Base-by-base conservation (phyloP, 1,140 invertebrate species). In the Lepidurus couesii region DNA sequence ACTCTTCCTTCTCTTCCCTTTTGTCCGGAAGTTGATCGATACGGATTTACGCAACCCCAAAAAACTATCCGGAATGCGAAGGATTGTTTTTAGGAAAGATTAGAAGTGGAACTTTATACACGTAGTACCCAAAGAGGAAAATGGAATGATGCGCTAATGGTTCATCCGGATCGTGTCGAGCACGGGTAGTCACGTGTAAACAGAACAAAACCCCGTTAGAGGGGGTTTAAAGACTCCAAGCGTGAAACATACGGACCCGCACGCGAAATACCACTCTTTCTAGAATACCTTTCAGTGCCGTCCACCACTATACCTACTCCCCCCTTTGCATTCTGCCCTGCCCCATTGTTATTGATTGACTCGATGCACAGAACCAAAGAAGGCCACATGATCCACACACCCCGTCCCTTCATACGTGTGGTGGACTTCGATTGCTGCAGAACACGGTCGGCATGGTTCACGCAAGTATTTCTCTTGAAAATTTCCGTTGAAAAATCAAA, bases 211-310 rank as follows among this genome's bases (percentile, higher is more conserved):
- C 21, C 34, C 34, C 34, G 34, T 34, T 34, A 34, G 34, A 34
- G 34, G 34, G 34, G 34, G 34, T 34, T 34, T 34, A 34, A 34
- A 34, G 34, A 21, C 21, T 65, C 16, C 53, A 65, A 65, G 53
- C 53, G 53, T 65, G 53, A 65, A 65, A 65, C 53, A 7, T 9
- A 21, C 16, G n/a, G 53, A n/a, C 16, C 34, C 34, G 34, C 53
- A 65, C 53, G 53, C 53, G 53, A 65, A 65, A 65, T 65, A 65
- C 53, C 53, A 21, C 53, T 65, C 53, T n/a, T 65, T 65, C 21
- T 65, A 7, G 21, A 34, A 34, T 21, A 65, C 16, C 53, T 65
- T 16, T 65, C 16, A n/a, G n/a, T 65, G 13, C 53, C 53, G 9
- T 65, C 21, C 53, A 65, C 53, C 53, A 65, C 53, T 65, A 65